Evolutionary conservation across 2,113 vertebrate species (phyloP), one percentile per base, ranked within the genome.

Genomic region (Tyrannus savana): DNA sequence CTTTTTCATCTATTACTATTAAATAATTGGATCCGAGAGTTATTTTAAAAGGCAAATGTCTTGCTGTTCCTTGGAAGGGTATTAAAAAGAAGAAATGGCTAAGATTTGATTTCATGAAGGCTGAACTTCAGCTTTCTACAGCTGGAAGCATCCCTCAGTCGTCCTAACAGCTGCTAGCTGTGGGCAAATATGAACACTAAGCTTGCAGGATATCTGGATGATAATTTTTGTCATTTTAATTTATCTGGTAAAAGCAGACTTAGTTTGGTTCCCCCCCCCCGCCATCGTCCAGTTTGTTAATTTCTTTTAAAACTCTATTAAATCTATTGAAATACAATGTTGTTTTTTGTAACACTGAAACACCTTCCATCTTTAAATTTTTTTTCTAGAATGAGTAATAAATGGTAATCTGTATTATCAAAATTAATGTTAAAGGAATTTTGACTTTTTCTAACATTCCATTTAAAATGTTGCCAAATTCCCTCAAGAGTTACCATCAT

Each of bases 1-100:
- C 64, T 85, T 91, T 87, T 87, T 85, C 67, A 80, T 90, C 75
- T 80, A 71, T 80, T 69, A 44, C 56, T 60, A 63, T 94, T 64
- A 87, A 91, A 91, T 94, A 79, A 95, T 66, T 87, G 50, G 44
- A 91, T 95, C 66, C 77, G 79, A 91, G 47, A 44, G 53, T 81
- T 90, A 56, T 63, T 96, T 93, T 83, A 44, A 94, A 93, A 96
- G 56, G 90, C 81, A 96, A 87, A 93, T 74, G 6, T 77, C 71
- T 85, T 76, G 53, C 62, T 94, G 50, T 63, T 87, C 67, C 46
- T 89, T 67, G 49, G 59, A 93, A 89, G 39, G 25, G 5, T 62
- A 94, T 62, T 73, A 94, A 87, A 74, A 89, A 82, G 17, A 63
- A 82, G 30, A 84, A 87, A 75, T 41, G 10, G 25, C n/a, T 39